phyloP scores from a whole-genome alignment of 2,888 invertebrate species.

The Acanthosoma haemorrhoidale region DNA sequence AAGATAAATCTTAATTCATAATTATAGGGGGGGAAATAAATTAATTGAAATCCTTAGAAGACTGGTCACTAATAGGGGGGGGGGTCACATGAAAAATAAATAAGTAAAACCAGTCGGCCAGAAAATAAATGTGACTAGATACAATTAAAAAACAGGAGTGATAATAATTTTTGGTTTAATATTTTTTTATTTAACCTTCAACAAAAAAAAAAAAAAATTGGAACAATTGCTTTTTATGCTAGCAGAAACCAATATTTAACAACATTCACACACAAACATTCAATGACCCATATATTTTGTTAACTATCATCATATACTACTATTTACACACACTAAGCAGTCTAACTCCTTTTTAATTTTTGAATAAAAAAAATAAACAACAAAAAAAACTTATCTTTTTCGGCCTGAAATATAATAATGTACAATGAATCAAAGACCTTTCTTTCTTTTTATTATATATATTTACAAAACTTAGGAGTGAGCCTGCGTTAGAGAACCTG shows the following conservation, averaged over 20 bases:
- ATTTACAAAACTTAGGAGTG: constrained; percentile 38
- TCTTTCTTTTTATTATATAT: too few species aligned
- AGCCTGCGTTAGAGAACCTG: constrained; percentile 42
- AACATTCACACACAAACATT: constrained; percentile 22
- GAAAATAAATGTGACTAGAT: constrained; percentile 18
- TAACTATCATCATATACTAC: constrained; percentile 21
- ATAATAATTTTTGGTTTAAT: background rate
- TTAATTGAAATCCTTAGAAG: background rate
- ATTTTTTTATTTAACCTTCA: background rate
- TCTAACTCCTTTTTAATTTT: constrained; percentile 39
- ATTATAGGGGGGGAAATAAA: background rate
- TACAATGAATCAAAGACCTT: constrained; percentile 1
- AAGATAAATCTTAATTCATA: background rate
- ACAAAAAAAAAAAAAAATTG: background rate
- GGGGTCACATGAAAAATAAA: background rate
- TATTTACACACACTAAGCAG: constrained; percentile 40
- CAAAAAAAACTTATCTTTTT: background rate
- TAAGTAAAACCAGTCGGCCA: background rate
- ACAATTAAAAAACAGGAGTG: background rate
- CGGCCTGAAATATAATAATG: background rate
- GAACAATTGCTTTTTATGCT: constrained; percentile 19
- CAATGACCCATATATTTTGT: constrained; percentile 12
- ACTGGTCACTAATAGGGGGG: too few species aligned
- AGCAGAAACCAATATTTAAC: constrained; percentile 27
- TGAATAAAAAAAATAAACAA: constrained; percentile 25